Percentiles rank a stretch among this genome's conserved stretches.
Conservation (phyloP, 2,797 vertebrate genomes). For the Melanotaenia trifasciata region DNA sequence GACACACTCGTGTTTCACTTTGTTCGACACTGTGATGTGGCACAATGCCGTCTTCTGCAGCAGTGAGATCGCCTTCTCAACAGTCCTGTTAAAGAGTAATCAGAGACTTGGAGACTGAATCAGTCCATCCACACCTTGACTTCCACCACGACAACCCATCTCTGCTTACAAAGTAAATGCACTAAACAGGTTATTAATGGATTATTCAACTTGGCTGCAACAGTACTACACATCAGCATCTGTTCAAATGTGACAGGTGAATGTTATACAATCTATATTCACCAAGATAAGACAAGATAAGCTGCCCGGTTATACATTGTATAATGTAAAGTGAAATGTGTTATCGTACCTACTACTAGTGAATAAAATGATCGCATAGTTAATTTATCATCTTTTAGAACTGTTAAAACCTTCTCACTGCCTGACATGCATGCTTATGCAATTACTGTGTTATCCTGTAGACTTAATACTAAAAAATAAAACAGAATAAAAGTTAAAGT, state of each 20-base stretch:
- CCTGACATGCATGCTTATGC: no score
- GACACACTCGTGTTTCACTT: conserved; percentile 48
- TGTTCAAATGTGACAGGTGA: neutral
- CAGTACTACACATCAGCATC: neutral
- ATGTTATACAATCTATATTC: neutral
- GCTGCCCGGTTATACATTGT: neutral
- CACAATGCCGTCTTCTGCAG: conserved; percentile 31
- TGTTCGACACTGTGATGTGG: conserved; percentile 15
- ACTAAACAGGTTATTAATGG: conserved; percentile 15
- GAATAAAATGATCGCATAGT: neutral
- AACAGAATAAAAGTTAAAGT: no score
- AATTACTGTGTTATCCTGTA: no score
- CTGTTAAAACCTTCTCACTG: neutral
- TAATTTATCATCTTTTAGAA: neutral
- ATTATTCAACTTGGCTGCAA: conserved; percentile 5
- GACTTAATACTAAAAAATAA: no score
- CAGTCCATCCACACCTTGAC: conserved; percentile 44
- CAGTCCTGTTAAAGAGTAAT: conserved; percentile 58
- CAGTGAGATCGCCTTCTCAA: conserved; percentile 30
- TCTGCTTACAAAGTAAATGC: conserved; percentile 32
- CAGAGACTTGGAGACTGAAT: conserved; percentile 42
- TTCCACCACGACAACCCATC: conserved; percentile 24
- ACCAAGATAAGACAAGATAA: no score
- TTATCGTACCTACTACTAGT: no score
- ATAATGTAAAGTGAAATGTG: no score